Percentiles rank a stretch among this genome's conserved stretches.
phyloP scores from a whole-genome alignment of 2,113 vertebrate species.

The Vireo altiloquus region DNA sequence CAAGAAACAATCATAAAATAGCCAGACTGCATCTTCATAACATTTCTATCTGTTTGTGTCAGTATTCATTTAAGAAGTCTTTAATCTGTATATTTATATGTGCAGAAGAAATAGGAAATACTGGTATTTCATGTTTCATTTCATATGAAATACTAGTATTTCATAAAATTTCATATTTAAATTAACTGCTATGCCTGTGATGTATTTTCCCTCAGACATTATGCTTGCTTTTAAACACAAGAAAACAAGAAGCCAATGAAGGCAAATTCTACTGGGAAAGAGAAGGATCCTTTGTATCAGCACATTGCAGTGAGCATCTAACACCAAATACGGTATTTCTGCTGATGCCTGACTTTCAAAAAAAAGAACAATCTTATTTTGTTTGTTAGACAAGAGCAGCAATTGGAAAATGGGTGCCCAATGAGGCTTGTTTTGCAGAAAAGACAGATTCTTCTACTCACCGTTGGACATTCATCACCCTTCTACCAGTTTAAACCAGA shows the following conservation, averaged over 20 bases:
- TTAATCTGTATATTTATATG: neutral
- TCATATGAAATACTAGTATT: neutral
- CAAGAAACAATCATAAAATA: slow-evolving; percentile 17
- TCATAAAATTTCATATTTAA: neutral
- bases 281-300: neutral
- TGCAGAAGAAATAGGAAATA: neutral
- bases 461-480: neutral
- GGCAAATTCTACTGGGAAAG: neutral
- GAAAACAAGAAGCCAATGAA: neutral
- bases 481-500: neutral
- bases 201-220: neutral
- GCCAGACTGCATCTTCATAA: neutral
- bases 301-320: neutral
- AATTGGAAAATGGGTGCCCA: neutral
- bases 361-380: neutral
- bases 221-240: neutral
- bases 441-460: neutral
- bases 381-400: neutral
- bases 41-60: neutral
- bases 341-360: neutral
- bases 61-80: neutral
- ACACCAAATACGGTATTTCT: neutral
- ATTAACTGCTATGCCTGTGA: neutral
- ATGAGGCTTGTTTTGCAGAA: neutral
- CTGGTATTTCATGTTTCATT: neutral